phyloP scores from a whole-genome alignment of 2,797 vertebrate species.

The Loris lydekkerianus region DNA sequence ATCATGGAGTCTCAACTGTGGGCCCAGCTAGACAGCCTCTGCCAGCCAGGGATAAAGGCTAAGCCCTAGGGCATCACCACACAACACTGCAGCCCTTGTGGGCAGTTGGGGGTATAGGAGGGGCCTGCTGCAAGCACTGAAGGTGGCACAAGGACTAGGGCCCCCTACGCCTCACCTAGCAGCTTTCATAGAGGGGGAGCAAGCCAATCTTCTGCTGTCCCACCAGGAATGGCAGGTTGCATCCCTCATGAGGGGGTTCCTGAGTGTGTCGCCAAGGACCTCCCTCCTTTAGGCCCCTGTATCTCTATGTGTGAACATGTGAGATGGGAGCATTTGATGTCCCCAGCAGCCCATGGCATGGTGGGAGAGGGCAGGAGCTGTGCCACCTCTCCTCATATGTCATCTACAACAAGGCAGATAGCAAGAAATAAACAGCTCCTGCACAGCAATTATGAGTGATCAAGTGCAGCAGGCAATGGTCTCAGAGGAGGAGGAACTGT shows the following conservation, averaged over 20 bases:
- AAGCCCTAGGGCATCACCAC: not conserved
- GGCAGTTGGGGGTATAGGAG: not conserved
- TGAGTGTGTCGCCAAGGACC: not conserved
- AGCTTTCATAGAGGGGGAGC: not conserved
- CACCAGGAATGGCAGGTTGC: not conserved
- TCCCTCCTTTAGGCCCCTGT: not conserved
- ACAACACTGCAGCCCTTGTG: too few relatives aligned
- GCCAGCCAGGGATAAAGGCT: not conserved
- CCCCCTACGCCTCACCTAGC: not conserved
- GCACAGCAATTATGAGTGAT: constrained; percentile 76
- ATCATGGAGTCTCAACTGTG: not conserved
- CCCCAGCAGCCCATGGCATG: not conserved
- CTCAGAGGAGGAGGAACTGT: constrained; percentile 16
- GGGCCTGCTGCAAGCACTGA: not conserved
- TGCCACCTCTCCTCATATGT: constrained; percentile 73
- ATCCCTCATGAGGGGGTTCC: not conserved
- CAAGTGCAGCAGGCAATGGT: not conserved
- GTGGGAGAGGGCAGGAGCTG: not conserved
- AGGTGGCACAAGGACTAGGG: too few relatives aligned
- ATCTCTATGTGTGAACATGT: not conserved
- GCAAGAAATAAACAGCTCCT: constrained; percentile 81
- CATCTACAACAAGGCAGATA: constrained; percentile 82
- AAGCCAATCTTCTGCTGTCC: not conserved
- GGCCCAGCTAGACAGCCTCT: not conserved
- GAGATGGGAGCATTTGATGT: not conserved